Evolutionary conservation across 2,888 invertebrate species (phyloP), one percentile per base, ranked within the genome.

Genomic region (Mimas tiliae): DNA sequence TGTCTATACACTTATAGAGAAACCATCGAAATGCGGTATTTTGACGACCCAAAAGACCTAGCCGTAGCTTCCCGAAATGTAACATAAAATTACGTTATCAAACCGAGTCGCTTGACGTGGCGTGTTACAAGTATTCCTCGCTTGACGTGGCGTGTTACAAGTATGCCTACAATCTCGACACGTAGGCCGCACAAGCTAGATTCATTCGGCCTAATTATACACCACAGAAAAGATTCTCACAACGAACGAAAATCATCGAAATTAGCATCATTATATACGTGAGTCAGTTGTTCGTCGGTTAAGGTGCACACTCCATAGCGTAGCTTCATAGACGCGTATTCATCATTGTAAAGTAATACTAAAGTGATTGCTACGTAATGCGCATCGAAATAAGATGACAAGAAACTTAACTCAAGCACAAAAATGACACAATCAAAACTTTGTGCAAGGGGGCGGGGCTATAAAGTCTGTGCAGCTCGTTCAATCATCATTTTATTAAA

Each of bases 241-340:
- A 58, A 21, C 12, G 19, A 21, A 38, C 38, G 38, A 55, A 58
- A 58, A 58, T 38, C 42, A 42, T 58, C 38, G 12, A 58, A 58
- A 58, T 58, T 58, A 58, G 58, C 58, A 19, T 58, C 58, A 58
- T 58, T 58, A 58, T 19, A 4, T 42, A 12, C 42, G 12, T 58
- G 58, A 58, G 11, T 58, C 58, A 58, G 38, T 42, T 11, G 21
- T 55, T n/a, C 1, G 55, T 38, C 34, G 6, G 55, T 38, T 42
- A 58, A 16, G 19, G 19, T 4, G 14, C 12, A 14, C 14, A 0
- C 14, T 45, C 45, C 45, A 45, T 14, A 14, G 14, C 45, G 14
- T 45, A 14, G 45, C 45, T 45, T 45, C 45, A 6, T 12, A 11
- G 45, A 45, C 14, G 42, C 4, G 11, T 45, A 14, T 45, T 45